Percentiles rank a stretch among this genome's conserved stretches.
phyloP scores from a whole-genome alignment of 2,113 vertebrate genomes.

The Cebidichthys violaceus region DNA sequence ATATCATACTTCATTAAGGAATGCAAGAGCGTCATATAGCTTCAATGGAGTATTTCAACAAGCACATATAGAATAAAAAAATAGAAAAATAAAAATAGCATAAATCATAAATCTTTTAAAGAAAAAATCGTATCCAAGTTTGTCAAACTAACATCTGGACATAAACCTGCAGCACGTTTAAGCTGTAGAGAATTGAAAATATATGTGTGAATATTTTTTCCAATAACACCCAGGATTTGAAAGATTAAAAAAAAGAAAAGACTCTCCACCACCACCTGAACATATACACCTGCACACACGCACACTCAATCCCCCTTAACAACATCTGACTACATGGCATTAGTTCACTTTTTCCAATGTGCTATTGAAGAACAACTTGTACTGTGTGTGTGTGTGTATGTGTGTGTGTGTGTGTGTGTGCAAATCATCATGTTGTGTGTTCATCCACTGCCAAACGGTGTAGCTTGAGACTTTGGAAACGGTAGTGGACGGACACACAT shows the following conservation, averaged over 20 bases:
- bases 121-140: neutral
- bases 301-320: slow-evolving; percentile 9
- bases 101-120: neutral
- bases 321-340: slow-evolving; percentile 12
- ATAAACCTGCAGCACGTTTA: neutral
- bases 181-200: neutral
- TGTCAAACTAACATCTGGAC: neutral
- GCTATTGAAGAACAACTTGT: neutral
- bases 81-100: neutral
- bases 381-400: slow-evolving; percentile 3
- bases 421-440: neutral
- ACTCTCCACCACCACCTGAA: neutral
- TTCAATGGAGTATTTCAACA: slow-evolving; percentile 1
- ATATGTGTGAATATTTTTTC: neutral
- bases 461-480: neutral
- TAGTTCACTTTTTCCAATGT: slow-evolving; percentile 42
- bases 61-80: no score
- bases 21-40: neutral
- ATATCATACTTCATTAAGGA: neutral
- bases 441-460: no score
- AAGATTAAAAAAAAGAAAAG: neutral
- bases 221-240: neutral
- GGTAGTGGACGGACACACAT: neutral
- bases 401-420: no score
- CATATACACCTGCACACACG: neutral